Base-by-base conservation (phyloP, 2,113 vertebrate species). In the Empidonax alnorum region DNA sequence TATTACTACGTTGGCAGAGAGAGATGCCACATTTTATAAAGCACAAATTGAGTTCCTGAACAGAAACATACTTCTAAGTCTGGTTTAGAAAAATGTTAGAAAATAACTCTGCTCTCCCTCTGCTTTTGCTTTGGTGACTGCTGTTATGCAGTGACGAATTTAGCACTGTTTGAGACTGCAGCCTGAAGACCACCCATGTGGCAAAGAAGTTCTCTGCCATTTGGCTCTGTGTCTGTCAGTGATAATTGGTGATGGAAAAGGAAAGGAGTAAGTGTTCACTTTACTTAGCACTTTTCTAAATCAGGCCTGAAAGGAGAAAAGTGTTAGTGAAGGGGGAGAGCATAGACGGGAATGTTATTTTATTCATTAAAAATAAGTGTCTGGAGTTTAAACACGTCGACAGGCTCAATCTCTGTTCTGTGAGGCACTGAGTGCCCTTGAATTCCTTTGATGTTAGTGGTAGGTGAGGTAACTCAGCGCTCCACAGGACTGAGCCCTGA, bases 341-440 rank as follows among this genome's bases (percentile, higher is more conserved):
- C 67, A 71, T 42, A 56, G 73, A 81, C 93, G 22, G 46, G 66
- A 95, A 83, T 91, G 63, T 44, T 94, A 90, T 93, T 96, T 97
- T 90, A 90, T 84, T 97, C 53, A 96, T 95, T 93, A 92, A 81
- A 96, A 96, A 77, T 81, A 81, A 93, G 49, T 80, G 23, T 81
- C 87, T 92, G 90, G 49, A 66, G 35, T 84, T 97, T 95, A 94
- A 95, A 78, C 41, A 49, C 53, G 65, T 71, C 0, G 1, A 87
- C 58, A 69, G 23, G 28, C 28, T 89, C 75, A 61, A 80, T 35
- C 39, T 94, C 66, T 93, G 27, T 47, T 91, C 62, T 50, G 13
- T 37, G 55, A 74, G 39, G 62, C 13, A 12, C 8, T 5, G 7
- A 90, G 46, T 56, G n/a, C 35, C 25, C 49, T 87, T 65, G 53